Evolutionary conservation across 2,888 invertebrate species (phyloP).

Genomic region (Idaea dimidiata): DNA sequence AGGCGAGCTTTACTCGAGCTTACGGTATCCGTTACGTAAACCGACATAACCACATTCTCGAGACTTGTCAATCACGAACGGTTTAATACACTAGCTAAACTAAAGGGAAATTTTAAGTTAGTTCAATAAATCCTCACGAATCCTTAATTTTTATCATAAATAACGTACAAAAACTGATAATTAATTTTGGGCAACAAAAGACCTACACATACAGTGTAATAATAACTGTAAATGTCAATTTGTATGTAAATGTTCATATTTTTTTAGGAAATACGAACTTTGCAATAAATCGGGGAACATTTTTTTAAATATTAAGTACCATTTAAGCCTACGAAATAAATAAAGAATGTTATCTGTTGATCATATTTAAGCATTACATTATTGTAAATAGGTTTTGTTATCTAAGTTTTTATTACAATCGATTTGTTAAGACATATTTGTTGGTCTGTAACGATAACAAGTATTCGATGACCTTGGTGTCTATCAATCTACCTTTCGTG

Average conservation of each 20-base stretch:
- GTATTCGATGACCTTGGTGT: background rate
- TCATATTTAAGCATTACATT: background rate
- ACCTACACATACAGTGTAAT: too few relatives aligned
- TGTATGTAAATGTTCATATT: too few relatives aligned
- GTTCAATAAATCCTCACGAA: background rate
- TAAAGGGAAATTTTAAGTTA: background rate
- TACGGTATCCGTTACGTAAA: constrained; percentile 33
- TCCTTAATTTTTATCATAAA: background rate
- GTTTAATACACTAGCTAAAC: constrained; percentile 18
- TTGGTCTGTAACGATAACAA: background rate
- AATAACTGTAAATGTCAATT: too few relatives aligned
- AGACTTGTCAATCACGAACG: constrained; percentile 31
- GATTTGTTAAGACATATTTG: background rate
- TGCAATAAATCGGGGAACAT: background rate
- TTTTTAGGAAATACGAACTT: too few relatives aligned
- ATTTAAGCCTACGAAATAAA: too few relatives aligned
- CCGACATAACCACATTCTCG: constrained; percentile 29
- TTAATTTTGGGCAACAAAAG: too few relatives aligned
- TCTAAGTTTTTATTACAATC: background rate
- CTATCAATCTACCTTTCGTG: background rate
- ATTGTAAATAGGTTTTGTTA: background rate
- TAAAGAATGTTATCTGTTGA: constrained; percentile 5
- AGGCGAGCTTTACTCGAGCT: constrained; percentile 27
- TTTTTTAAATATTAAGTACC: background rate
- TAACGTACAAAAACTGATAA: too few relatives aligned